Conservation (phyloP, 1,140 invertebrate genomes). For the Drosophila sproati region DNA sequence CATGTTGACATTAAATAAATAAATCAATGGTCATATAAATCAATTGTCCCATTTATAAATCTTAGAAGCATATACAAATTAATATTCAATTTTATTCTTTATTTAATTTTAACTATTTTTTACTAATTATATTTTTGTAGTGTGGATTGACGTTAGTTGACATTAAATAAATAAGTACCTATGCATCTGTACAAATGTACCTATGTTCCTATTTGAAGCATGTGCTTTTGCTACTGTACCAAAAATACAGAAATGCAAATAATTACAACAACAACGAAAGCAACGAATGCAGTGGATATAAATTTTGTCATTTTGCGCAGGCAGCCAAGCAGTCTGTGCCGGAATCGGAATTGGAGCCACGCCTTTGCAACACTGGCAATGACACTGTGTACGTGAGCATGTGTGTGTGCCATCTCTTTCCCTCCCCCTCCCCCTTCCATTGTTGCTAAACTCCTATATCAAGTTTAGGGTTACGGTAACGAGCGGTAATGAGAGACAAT, state of each 20-base stretch:
- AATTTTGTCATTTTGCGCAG: slow-evolving; percentile 38
- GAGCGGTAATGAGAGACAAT: slow-evolving; percentile 39
- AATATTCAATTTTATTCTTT: no score
- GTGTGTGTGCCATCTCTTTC: slow-evolving; percentile 43
- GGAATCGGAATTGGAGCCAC: slow-evolving; percentile 53
- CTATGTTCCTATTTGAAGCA: no score
- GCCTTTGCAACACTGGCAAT: slow-evolving; percentile 49
- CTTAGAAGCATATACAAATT: no score
- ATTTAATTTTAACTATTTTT: no score
- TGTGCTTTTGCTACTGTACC: slow-evolving; percentile 10
- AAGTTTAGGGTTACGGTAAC: slow-evolving; percentile 63
- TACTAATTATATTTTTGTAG: no score
- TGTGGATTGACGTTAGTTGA: no score
- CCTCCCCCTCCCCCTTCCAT: slow-evolving; percentile 19
- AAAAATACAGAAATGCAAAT: slow-evolving; percentile 17
- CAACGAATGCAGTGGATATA: slow-evolving; percentile 43
- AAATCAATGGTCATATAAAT: no score
- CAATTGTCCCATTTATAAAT: no score
- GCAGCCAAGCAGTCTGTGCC: slow-evolving; percentile 39
- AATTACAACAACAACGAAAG: slow-evolving; percentile 23
- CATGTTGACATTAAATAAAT: no score
- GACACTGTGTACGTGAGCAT: no score
- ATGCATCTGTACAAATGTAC: no score
- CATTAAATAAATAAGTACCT: no score
- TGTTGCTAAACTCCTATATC: slow-evolving; percentile 9